A percentile compares a stretch with the other conserved stretches of the same genome.
These are phyloP conservation scores for Urocolius indicus DNA, from an alignment of 2,113 vertebrate genomes.

Conservation along the genomic window DNA sequence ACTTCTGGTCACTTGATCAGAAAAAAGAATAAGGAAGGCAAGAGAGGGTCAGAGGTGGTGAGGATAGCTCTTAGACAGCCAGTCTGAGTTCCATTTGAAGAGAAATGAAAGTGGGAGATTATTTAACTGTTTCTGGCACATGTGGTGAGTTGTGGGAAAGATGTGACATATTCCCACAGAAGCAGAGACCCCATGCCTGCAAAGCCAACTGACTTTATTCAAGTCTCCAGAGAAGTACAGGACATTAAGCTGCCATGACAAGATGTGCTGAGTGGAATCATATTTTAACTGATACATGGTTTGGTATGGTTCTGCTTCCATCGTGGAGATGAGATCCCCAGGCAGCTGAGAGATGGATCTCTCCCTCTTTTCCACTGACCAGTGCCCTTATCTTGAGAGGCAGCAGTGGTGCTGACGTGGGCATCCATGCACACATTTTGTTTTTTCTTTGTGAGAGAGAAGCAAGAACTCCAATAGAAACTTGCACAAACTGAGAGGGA, in stretches of 20 bases:
- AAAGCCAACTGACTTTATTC: not conserved
- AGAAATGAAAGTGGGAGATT: not conserved
- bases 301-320: not conserved
- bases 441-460: not conserved
- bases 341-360: not conserved
- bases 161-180: not conserved
- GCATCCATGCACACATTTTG: not conserved
- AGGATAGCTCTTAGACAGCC: not conserved
- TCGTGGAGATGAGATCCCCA: not conserved
- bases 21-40: not conserved
- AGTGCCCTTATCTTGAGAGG: not conserved
- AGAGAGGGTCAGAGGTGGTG: not conserved
- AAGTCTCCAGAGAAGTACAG: not conserved
- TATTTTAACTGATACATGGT: not conserved
- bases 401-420: not conserved
- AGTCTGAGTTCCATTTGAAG: not conserved
- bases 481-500: not conserved
- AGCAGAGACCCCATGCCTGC: not conserved
- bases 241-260: not conserved
- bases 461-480: not conserved
- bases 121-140: not conserved
- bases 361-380: not conserved
- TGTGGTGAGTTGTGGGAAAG: not conserved
- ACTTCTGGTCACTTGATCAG: not conserved
- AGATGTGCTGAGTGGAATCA: not conserved